phyloP scores from a whole-genome alignment of 2,888 invertebrate species.

The Pammene aurita region DNA sequence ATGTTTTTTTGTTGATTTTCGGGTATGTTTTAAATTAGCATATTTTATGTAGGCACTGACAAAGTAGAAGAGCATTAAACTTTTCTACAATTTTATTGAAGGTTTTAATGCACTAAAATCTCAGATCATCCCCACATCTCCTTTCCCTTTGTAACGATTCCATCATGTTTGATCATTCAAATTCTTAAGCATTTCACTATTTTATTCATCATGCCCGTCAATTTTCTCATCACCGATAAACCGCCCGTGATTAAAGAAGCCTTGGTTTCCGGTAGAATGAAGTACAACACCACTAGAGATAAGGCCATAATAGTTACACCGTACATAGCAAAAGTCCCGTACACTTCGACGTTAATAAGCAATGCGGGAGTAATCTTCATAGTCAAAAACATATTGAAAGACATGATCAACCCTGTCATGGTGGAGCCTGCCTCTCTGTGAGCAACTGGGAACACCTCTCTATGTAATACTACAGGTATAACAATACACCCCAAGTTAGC shows the following conservation, averaged over 20 bases:
- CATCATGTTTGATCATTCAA: too few relatives aligned
- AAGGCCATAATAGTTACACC: conserved; percentile 52
- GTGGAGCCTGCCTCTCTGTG: conserved; percentile 55
- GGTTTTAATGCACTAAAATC: too few relatives aligned
- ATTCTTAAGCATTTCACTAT: conserved; percentile 41
- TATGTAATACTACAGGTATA: conserved; percentile 56
- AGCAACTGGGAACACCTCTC: conserved; percentile 57
- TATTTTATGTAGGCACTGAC: too few relatives aligned
- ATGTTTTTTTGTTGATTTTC: too few relatives aligned
- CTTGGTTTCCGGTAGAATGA: conserved; percentile 55
- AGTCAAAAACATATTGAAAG: conserved; percentile 50
- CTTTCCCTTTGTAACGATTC: too few relatives aligned
- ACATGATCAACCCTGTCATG: conserved; percentile 52
- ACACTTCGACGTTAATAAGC: conserved; percentile 52
- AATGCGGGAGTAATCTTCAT: conserved; percentile 56
- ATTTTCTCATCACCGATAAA: conserved; percentile 45
- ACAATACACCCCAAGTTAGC: conserved; percentile 60
- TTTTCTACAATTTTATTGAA: too few relatives aligned
- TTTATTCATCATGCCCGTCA: conserved; percentile 49
- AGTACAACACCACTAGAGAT: conserved; percentile 46
- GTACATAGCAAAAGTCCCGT: conserved; percentile 64
- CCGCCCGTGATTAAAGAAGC: conserved; percentile 52
- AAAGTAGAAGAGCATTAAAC: too few relatives aligned
- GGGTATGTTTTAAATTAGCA: too few relatives aligned
- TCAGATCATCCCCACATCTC: too few relatives aligned